These are phyloP conservation scores for Varanus komodoensis DNA, from an alignment of 2,113 vertebrate genomes.

Conservation along the genomic window DNA sequence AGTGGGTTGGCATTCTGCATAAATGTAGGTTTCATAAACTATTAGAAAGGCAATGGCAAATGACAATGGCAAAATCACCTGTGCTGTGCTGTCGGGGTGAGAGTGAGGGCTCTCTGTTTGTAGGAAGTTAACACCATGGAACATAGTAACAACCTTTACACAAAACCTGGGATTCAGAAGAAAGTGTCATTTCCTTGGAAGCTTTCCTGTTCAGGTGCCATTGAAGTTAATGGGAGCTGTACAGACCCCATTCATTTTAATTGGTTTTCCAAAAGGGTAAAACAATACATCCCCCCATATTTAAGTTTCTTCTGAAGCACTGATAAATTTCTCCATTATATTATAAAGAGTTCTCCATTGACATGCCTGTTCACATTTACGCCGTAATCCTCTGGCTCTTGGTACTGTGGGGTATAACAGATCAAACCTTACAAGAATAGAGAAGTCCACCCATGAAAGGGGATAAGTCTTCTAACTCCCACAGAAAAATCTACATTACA, in stretches of 20 bases:
- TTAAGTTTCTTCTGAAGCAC: no score
- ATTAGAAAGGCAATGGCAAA: background rate
- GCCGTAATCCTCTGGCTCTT: no score
- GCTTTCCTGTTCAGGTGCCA: background rate
- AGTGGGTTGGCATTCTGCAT: background rate
- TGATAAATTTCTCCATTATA: no score
- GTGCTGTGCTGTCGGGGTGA: background rate
- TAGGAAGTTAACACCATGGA: background rate
- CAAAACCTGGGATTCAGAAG: background rate
- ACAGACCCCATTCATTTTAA: background rate
- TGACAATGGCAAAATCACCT: background rate
- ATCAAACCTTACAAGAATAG: no score
- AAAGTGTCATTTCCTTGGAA: background rate
- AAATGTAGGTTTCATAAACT: background rate
- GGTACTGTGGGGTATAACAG: no score
- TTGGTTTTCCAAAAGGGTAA: background rate
- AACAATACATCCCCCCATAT: no score
- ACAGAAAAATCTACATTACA: no score
- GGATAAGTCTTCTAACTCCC: no score
- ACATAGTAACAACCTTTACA: background rate
- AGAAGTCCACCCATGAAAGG: no score
- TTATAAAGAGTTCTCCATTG: no score
- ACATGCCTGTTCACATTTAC: no score
- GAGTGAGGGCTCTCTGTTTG: background rate
- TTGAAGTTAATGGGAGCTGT: background rate